A percentile compares a stretch with the other conserved stretches of the same genome.
These are phyloP conservation scores for Acleris sparsana DNA, from an alignment of 2,888 invertebrate species.

Conservation along the genomic window DNA sequence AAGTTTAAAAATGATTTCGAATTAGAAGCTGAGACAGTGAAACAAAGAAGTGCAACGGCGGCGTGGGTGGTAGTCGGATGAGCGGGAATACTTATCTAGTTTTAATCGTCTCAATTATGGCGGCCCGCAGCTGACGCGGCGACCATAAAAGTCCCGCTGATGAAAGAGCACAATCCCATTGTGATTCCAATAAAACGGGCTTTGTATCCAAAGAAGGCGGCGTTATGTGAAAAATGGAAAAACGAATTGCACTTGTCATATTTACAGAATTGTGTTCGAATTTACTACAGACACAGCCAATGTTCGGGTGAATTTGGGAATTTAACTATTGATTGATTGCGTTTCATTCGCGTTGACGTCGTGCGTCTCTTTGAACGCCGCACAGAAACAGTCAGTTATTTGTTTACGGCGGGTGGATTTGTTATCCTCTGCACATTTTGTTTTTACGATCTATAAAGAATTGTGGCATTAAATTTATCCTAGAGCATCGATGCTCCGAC, in stretches of 20 bases:
- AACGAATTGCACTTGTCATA: constrained; percentile 76
- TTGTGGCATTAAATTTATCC: neutral
- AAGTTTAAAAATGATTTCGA: neutral
- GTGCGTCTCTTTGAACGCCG: constrained; percentile 8
- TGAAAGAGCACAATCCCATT: constrained; percentile 81
- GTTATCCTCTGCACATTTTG: neutral
- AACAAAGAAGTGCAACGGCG: constrained; percentile 47
- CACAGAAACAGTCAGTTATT: constrained; percentile 15
- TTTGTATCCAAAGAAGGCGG: constrained; percentile 72
- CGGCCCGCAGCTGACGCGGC: constrained; percentile 71
- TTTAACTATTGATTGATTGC: constrained; percentile 50
- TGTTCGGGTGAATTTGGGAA: constrained; percentile 46
- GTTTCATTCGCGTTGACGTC: constrained; percentile 39
- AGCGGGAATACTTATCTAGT: constrained; percentile 52
- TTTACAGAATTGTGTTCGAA: constrained; percentile 61
- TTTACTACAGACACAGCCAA: constrained; percentile 56
- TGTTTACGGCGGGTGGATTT: constrained; percentile 15
- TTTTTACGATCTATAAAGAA: neutral
- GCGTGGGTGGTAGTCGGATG: constrained; percentile 49
- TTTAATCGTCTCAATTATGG: constrained; percentile 74
- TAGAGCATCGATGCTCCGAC: neutral
- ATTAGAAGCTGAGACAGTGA: constrained; percentile 4
- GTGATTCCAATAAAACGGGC: constrained; percentile 76
- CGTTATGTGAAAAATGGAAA: constrained; percentile 78
- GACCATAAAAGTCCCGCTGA: constrained; percentile 75